A percentile compares a stretch with the other conserved stretches of the same genome.
Conservation (phyloP, 2,888 invertebrate species). For the Hydrotaea cyrtoneurina region DNA sequence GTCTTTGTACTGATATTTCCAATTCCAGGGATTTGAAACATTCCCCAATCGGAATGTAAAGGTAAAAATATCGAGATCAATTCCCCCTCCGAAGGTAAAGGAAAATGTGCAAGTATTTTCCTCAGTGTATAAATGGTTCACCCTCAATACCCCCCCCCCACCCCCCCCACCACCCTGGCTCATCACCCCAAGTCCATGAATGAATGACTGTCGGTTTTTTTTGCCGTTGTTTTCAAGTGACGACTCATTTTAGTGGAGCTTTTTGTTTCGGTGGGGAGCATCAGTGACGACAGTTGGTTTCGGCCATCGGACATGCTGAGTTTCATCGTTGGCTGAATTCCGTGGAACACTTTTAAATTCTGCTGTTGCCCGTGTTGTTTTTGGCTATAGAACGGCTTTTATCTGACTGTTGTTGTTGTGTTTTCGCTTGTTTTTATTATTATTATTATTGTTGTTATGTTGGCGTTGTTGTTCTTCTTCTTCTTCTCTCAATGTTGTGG, state of each 20-base stretch:
- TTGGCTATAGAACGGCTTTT: slow-evolving; percentile 37
- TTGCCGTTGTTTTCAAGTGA: slow-evolving; percentile 23
- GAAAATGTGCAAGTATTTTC: too few species aligned
- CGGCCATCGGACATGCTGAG: slow-evolving; percentile 31
- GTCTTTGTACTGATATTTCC: too few species aligned
- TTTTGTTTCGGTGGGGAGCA: neutral
- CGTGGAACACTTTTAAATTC: neutral
- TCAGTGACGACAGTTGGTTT: slow-evolving; percentile 41
- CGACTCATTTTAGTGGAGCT: slow-evolving; percentile 43
- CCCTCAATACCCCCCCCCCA: too few species aligned
- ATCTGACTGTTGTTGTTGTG: slow-evolving; percentile 40
- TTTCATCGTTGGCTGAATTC: slow-evolving; percentile 35
- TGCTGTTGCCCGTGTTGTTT: slow-evolving; percentile 36
- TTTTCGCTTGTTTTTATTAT: neutral
- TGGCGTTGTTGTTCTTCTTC: slow-evolving; percentile 33
- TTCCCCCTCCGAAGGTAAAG: too few species aligned
- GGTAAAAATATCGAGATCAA: too few species aligned
- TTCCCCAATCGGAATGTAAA: too few species aligned
- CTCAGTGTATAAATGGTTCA: too few species aligned
- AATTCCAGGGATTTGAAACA: too few species aligned
- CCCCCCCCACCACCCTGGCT: too few species aligned
- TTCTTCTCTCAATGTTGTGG: slow-evolving; percentile 38
- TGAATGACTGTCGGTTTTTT: slow-evolving; percentile 52
- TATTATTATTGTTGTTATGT: slow-evolving; percentile 25
- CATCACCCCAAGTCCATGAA: too few species aligned